These are phyloP conservation scores for Oreochromis mossambicus DNA, from an alignment of 2,797 vertebrate species.

Conservation along the genomic window DNA sequence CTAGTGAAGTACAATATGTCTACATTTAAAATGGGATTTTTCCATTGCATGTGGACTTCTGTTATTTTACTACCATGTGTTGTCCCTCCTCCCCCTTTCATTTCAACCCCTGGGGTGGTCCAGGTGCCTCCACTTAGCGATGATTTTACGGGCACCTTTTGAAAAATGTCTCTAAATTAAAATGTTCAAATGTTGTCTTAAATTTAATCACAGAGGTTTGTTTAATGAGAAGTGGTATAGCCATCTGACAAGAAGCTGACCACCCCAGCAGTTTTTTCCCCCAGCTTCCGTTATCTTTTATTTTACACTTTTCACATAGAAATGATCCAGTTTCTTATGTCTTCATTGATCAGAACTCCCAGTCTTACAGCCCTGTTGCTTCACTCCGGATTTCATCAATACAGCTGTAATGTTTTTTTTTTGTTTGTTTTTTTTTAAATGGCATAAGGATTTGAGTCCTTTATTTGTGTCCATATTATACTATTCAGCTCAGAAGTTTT, in stretches of 20 bases:
- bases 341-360: conserved; percentile 3
- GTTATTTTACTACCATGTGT: conserved; percentile 8
- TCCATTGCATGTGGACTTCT: background rate
- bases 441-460: background rate
- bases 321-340: background rate
- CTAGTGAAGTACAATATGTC: conserved; percentile 51
- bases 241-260: background rate
- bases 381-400: background rate
- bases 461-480: background rate
- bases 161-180: background rate
- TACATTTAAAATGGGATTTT: background rate
- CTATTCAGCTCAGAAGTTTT: conserved; percentile 11
- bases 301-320: conserved; percentile 6
- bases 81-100: background rate
- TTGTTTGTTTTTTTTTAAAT: rapidly evolving
- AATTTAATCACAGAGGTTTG: conserved; percentile 3
- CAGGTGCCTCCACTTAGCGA: background rate
- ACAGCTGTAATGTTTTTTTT: background rate
- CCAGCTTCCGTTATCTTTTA: background rate
- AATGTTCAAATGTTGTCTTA: background rate
- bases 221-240: background rate
- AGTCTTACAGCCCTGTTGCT: conserved; percentile 12
- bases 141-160: background rate
- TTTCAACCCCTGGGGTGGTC: conserved; percentile 22
- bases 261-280: background rate